Percentiles rank a stretch among this genome's conserved stretches.
Evolutionary conservation across 2,797 vertebrate species (phyloP).

Genomic region (Manis crassicaudata): DNA sequence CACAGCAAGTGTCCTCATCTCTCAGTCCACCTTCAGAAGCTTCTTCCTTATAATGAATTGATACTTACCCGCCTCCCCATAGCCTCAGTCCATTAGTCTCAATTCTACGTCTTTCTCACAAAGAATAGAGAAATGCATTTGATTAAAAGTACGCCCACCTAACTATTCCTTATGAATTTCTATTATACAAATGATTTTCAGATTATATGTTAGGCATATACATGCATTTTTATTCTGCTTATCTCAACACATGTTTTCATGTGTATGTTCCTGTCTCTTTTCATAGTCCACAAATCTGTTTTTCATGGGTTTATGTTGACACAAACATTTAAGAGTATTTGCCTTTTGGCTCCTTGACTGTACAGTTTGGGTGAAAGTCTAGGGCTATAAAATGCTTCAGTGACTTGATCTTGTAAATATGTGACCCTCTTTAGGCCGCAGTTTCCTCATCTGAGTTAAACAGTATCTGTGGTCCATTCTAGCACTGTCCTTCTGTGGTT

Average conservation of each 20-base stretch:
- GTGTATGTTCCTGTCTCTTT: neutral
- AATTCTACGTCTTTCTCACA: neutral
- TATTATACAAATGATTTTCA: conserved; percentile 42
- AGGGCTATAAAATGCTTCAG: neutral
- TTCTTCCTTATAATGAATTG: neutral
- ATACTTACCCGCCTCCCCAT: neutral
- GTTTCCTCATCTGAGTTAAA: neutral
- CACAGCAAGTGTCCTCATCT: neutral
- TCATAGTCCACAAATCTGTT: neutral
- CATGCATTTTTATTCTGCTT: neutral
- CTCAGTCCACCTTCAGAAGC: conserved; percentile 22
- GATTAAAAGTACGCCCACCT: neutral
- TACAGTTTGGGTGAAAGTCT: neutral
- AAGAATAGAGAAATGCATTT: neutral
- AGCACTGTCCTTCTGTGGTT: neutral
- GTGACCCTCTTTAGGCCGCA: neutral
- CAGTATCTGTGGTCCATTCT: neutral
- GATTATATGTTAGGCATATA: neutral
- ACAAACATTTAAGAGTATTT: conserved; percentile 12
- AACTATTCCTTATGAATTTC: conserved; percentile 19
- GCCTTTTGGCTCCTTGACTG: neutral
- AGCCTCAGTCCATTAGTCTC: neutral
- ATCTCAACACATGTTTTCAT: neutral
- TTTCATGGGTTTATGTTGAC: neutral
- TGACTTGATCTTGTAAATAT: neutral